These are phyloP conservation scores for Drosophila ustulata DNA, from an alignment of 2,888 invertebrate species.

Conservation along the genomic window DNA sequence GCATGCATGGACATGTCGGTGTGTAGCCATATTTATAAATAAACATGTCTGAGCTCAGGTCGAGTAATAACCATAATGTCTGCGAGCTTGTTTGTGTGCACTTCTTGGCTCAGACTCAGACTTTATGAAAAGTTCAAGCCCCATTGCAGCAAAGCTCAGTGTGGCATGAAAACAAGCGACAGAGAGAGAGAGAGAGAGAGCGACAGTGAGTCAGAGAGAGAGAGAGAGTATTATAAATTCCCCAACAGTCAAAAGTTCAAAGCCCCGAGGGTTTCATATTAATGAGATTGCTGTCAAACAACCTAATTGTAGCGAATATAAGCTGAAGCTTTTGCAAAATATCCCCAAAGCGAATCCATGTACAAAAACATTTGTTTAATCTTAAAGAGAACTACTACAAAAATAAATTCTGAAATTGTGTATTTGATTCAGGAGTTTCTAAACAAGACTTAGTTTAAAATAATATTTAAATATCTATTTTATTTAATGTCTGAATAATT, in stretches of 20 bases:
- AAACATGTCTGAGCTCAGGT: slow-evolving; percentile 61
- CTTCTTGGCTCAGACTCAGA: slow-evolving; percentile 5
- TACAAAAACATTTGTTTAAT: background rate
- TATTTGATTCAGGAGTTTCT: too few relatives aligned
- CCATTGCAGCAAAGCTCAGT: background rate
- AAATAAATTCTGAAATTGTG: too few relatives aligned
- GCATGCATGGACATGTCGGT: slow-evolving; percentile 15
- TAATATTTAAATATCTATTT: too few relatives aligned
- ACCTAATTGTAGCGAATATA: slow-evolving; percentile 12
- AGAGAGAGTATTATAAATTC: slow-evolving; percentile 20
- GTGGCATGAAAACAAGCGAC: background rate
- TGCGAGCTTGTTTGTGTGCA: slow-evolving; percentile 28
- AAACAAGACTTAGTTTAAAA: too few relatives aligned
- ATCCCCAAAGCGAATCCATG: background rate
- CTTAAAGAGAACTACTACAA: background rate
- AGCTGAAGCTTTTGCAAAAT: slow-evolving; percentile 3
- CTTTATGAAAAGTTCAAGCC: slow-evolving; percentile 14
- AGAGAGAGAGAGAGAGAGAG: background rate
- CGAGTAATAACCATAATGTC: slow-evolving; percentile 52
- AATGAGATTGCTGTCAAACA: slow-evolving; percentile 23
- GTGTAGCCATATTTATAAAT: slow-evolving; percentile 51
- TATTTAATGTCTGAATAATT: too few relatives aligned
- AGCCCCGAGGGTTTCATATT: slow-evolving; percentile 15
- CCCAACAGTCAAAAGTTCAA: slow-evolving; percentile 30
- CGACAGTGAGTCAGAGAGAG: background rate